These are phyloP conservation scores for Aspidapion aeneum DNA, from an alignment of 2,888 invertebrate genomes.

Conservation along the genomic window DNA sequence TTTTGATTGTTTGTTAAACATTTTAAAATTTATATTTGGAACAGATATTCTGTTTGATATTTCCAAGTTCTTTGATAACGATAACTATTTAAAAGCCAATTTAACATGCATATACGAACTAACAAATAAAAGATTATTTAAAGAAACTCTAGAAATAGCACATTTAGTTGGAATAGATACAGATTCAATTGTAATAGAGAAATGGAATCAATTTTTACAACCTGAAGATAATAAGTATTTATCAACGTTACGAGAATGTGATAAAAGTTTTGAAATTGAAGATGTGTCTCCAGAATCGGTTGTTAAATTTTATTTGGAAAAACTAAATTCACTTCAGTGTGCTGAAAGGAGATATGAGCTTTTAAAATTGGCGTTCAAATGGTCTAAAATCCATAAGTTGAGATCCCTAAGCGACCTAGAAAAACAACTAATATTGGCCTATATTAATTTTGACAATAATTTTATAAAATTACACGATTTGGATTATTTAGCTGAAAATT, in stretches of 20 bases:
- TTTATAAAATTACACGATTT: slow-evolving; percentile 10
- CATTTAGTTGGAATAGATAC: slow-evolving; percentile 50
- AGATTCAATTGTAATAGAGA: slow-evolving; percentile 53
- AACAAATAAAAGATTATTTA: slow-evolving; percentile 51
- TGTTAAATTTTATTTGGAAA: slow-evolving; percentile 60
- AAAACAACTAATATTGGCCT: slow-evolving; percentile 32
- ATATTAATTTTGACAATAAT: slow-evolving; percentile 4
- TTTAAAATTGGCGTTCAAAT: slow-evolving; percentile 41
- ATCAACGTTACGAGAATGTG: slow-evolving; percentile 58
- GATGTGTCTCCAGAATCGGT: slow-evolving; percentile 59
- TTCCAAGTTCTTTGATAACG: slow-evolving; percentile 36
- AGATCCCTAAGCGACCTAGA: slow-evolving; percentile 38
- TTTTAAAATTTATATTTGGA: slow-evolving; percentile 31
- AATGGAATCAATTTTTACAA: slow-evolving; percentile 55
- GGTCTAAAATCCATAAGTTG: slow-evolving; percentile 39
- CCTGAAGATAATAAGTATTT: slow-evolving; percentile 48
- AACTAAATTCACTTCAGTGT: slow-evolving; percentile 46
- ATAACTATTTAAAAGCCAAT: slow-evolving; percentile 49
- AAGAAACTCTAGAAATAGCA: slow-evolving; percentile 57
- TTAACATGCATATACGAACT: slow-evolving; percentile 55
- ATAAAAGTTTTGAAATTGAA: slow-evolving; percentile 58
- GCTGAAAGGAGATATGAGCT: slow-evolving; percentile 52
- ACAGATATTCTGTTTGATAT: slow-evolving; percentile 55
- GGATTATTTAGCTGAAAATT: slow-evolving; percentile 12
- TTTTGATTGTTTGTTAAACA: slow-evolving; percentile 43